phyloP scores from a whole-genome alignment of 2,113 vertebrate genomes.

The Ursus arctos region DNA sequence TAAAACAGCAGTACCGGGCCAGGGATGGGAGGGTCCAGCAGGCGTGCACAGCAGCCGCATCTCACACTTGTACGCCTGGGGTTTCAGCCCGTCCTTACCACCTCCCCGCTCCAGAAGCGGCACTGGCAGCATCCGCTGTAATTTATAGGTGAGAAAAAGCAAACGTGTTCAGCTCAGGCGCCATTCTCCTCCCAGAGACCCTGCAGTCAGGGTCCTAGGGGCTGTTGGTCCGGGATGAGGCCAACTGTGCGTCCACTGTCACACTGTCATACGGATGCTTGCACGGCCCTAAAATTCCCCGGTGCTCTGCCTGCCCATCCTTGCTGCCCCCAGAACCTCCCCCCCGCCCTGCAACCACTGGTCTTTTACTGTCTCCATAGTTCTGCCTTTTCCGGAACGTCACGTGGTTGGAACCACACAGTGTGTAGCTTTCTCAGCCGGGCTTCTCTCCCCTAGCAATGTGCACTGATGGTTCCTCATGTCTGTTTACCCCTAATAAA shows the following conservation, averaged over 20 bases:
- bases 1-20: accelerated
- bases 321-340: accelerated
- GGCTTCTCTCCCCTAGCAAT: not conserved
- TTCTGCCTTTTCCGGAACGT: not conserved
- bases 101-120: accelerated
- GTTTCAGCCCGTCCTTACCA: accelerated
- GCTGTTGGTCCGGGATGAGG: not conserved
- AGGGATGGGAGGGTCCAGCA: accelerated
- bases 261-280: accelerated
- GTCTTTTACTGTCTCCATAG: accelerated
- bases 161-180: accelerated
- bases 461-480: not conserved
- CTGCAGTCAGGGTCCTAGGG: accelerated
- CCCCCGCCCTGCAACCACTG: no score
- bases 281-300: accelerated
- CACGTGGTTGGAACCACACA: accelerated
- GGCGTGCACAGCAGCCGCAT: accelerated
- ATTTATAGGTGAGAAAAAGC: not conserved
- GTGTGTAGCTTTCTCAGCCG: accelerated
- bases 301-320: accelerated
- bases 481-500: not conserved
- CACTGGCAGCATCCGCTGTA: accelerated
- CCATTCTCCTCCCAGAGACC: accelerated
- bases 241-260: accelerated
- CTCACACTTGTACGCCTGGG: accelerated